Evolutionary conservation across 2,888 invertebrate species (phyloP).

Genomic region (Latrodectus hesperus): DNA sequence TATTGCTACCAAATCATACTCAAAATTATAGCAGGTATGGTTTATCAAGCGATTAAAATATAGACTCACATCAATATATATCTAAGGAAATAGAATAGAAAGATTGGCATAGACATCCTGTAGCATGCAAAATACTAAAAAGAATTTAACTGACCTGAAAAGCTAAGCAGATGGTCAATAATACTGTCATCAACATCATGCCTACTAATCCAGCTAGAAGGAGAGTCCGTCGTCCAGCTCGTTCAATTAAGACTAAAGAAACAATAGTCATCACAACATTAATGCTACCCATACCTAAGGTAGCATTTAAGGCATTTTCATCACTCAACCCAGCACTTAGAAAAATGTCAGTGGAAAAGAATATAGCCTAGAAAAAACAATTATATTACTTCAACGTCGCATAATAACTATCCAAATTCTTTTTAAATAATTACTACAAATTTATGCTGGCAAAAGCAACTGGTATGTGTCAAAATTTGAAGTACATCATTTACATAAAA

Average conservation of each 20-base stretch:
- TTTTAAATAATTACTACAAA: too few relatives aligned
- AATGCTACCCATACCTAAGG: constrained; percentile 88
- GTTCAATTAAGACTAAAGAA: constrained; percentile 86
- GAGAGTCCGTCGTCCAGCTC: constrained; percentile 87
- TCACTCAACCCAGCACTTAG: constrained; percentile 80
- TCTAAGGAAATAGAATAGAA: too few relatives aligned
- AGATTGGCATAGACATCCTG: too few relatives aligned
- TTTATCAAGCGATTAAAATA: too few relatives aligned
- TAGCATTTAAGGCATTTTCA: constrained; percentile 84
- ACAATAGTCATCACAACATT: constrained; percentile 91
- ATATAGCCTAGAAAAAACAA: constrained; percentile 79
- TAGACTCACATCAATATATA: too few relatives aligned
- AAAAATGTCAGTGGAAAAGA: constrained; percentile 89
- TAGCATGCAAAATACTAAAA: not conserved
- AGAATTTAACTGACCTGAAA: constrained; percentile 76
- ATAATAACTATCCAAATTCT: too few relatives aligned
- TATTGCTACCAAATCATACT: too few relatives aligned
- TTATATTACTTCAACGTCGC: too few relatives aligned
- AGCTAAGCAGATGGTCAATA: constrained; percentile 81
- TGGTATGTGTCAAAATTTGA: too few relatives aligned
- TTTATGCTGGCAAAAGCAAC: too few relatives aligned
- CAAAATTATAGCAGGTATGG: too few relatives aligned
- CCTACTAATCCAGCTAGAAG: constrained; percentile 86
- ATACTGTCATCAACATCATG: constrained; percentile 83
- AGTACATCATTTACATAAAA: too few relatives aligned